Evolutionary conservation across 2,797 vertebrate species (phyloP), one percentile per base, ranked within the genome.

Genomic region (Chelonia mydas): DNA sequence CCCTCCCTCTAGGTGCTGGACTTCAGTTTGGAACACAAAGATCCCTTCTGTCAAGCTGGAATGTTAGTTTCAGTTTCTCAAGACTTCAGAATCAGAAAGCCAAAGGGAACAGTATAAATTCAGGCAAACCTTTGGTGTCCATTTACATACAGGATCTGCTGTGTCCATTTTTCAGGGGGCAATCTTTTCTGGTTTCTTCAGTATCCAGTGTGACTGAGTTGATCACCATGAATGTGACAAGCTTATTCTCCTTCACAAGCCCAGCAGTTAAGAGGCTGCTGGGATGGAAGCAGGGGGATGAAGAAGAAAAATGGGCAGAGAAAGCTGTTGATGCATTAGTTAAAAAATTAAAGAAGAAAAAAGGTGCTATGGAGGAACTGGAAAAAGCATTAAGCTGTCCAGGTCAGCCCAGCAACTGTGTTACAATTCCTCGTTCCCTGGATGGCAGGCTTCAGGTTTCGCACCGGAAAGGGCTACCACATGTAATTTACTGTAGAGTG

Each of bases 241-340:
- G 99, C 33, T 98, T 99, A 81, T 99, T 99, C 98, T 99, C 99
- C 96, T 99, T 99, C 98, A 99, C 99, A 95, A 99, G 99, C 98
- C 99, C 99, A 2, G 99, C 99, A 0, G 99, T 99, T 96, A 99
- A 99, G 95, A 98, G 99, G 82, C 98, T 99, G 88, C 98, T 99
- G 94, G 99, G 99, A 45, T 99, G 99, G 99, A 99, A 99, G 94
- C 99, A 99, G 97, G 99, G 99, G 2, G 99, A 99, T 0, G 99
- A 99, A 98, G 99, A 99, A 97, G 99, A 99, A 97, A 99, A 99
- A 92, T 99, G 99, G 99, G 99, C 99, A 0, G 99, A 99, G 96
- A 99, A 99, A 95, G 99, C 99, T 0, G 99, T 99, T 80, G 99
- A 99, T 12, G 99, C 99, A 0, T 96, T 99, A 96, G 99, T 99